Conservation (phyloP, 1,140 invertebrate species). For the Augochlora pura region DNA sequence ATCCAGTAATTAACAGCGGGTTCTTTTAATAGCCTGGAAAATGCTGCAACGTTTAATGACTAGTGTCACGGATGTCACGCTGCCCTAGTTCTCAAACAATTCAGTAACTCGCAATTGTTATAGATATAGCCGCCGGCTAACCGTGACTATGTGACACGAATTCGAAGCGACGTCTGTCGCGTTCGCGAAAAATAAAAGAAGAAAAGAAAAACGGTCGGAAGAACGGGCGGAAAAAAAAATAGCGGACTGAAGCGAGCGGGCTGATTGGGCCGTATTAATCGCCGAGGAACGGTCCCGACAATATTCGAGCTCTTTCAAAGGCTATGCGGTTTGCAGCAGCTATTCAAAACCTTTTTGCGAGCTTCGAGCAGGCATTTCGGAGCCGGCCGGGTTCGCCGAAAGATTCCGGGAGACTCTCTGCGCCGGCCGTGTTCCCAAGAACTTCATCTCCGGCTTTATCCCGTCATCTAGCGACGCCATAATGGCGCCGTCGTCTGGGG, state of each 20-base stretch:
- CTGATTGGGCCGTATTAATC: neutral
- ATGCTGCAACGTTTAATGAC: slow-evolving; percentile 65
- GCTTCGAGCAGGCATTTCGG: no score
- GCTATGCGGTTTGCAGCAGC: no score
- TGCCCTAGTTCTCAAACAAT: slow-evolving; percentile 74
- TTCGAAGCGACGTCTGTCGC: slow-evolving; percentile 4
- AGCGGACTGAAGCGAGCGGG: no score
- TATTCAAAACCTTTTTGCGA: no score
- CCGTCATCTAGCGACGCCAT: neutral
- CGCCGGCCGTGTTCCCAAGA: neutral
- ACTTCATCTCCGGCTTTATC: neutral
- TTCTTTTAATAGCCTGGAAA: slow-evolving; percentile 67
- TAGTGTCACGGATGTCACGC: slow-evolving; percentile 72
- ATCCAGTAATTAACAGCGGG: slow-evolving; percentile 67
- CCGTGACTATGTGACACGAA: neutral
- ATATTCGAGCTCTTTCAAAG: no score
- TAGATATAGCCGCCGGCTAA: slow-evolving; percentile 15
- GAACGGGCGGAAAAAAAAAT: neutral
- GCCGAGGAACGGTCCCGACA: no score
- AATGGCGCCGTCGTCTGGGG: neutral
- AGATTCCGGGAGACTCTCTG: no score
- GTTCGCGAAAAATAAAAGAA: no score
- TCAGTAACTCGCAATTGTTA: slow-evolving; percentile 38
- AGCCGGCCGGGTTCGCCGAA: no score
- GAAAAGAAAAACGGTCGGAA: no score